Base-by-base conservation (phyloP, 2,888 invertebrate species). In the Aproaerema taeniolella region DNA sequence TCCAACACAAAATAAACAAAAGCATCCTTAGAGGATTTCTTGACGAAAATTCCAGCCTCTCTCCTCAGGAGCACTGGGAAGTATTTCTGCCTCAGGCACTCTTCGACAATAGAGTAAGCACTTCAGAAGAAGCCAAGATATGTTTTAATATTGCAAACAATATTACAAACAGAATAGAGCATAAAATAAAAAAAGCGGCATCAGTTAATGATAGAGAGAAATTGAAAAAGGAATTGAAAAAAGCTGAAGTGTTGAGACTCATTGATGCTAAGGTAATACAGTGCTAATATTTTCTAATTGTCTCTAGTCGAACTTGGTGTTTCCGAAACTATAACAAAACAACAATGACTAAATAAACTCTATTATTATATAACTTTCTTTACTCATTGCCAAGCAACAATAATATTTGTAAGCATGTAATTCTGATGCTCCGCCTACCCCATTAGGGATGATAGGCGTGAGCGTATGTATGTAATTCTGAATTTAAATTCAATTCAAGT, bases 81-180 rank as follows among this genome's bases (percentile, higher is more conserved):
- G 39, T 76, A 2, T 44, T 73, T 2, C 44, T 81, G 11, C 74
- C 83, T 1, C 60, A 70, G 14, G 61, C 55, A 2, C 35, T 79
- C 11, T 87, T 82, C 81, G 86, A 87, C 49, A 69, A 60, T 25
- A 75, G 78, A 10, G 77, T 62, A 41, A 74, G 76, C 47, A 56
- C 67, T 1, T 79, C 58, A 10, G 65, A 75, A 10, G 80, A 80
- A 60, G 62, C 52, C n/a, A 72, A 73, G 52, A 63, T 67, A 33
- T 80, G 81, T 44, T 85, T 78, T 31, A 46, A 53, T 6, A 70
- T 48, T 42, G 50, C 49, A 1, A 83, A 85, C 42, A 68, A 59
- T 28, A 55, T 82, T 5, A 79, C 77, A 2, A 74, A 83, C 31
- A 48, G 74, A 46, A 49, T 86, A 45, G 40, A 67, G 0, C 55